Evolutionary conservation across 2,888 invertebrate species (phyloP).

Genomic region (Leptopterna dolabrata): DNA sequence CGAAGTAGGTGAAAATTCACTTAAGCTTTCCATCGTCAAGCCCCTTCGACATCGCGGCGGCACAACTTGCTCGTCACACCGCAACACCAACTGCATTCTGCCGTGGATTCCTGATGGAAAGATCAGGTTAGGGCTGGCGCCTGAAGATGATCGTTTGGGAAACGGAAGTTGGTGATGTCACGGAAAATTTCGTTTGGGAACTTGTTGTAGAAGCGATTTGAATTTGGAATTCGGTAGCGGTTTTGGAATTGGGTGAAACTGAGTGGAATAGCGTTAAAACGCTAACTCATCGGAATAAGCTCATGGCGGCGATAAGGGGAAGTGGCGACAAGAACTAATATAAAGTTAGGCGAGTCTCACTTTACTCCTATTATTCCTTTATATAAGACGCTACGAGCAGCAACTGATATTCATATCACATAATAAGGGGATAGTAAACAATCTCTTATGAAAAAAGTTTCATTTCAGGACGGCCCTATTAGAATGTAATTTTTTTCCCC

Average conservation of each 20-base stretch:
- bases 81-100: slow-evolving; percentile 23
- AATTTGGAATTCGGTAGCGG: neutral
- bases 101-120: neutral
- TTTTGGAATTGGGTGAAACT: neutral
- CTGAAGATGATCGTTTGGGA: neutral
- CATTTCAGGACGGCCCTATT: neutral
- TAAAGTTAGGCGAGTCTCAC: neutral
- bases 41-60: slow-evolving; percentile 6
- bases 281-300: neutral
- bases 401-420: slow-evolving; percentile 1
- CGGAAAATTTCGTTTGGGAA: neutral
- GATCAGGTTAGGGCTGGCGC: neutral
- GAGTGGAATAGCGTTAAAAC: neutral
- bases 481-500: neutral
- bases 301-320: neutral
- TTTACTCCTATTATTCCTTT: neutral
- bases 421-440: neutral
- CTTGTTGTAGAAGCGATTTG: neutral
- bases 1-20: slow-evolving; percentile 40
- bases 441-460: slow-evolving; percentile 1
- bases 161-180: neutral
- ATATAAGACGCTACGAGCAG: neutral
- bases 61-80: neutral
- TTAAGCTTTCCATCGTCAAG: slow-evolving; percentile 24
- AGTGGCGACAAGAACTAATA: neutral